A percentile compares a stretch with the other conserved stretches of the same genome.
Evolutionary conservation across 2,797 vertebrate genomes (phyloP).

Genomic region (Mormyrus hasselquistii): DNA sequence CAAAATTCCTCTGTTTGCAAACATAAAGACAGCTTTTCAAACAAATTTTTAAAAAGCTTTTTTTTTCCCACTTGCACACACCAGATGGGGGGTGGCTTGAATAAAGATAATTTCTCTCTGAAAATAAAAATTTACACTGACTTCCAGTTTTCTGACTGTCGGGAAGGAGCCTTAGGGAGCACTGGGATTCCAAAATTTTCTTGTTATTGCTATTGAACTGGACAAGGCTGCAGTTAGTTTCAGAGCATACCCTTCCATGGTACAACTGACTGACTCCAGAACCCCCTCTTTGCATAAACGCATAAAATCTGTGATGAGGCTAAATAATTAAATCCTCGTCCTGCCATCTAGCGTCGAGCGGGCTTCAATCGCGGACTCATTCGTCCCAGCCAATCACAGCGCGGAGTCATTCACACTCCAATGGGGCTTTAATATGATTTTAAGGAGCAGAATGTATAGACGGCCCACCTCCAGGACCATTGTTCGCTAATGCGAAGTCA

Average conservation of each 20-base stretch:
- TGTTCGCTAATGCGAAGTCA: not conserved
- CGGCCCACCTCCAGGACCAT: not conserved
- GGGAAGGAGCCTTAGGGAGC: not conserved
- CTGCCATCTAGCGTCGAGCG: not conserved
- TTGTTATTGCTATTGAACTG: not conserved
- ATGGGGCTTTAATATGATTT: not conserved
- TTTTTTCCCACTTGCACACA: not conserved
- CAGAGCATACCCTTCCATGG: not conserved
- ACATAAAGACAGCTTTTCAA: not conserved
- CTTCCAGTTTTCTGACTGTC: not conserved
- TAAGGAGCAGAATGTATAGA: not conserved
- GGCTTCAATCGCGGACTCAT: not conserved
- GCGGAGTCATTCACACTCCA: not conserved
- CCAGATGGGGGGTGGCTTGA: not conserved
- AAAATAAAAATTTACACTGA: not conserved
- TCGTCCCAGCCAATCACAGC: slow-evolving; percentile 12
- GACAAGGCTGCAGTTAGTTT: not conserved
- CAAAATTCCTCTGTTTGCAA: not conserved
- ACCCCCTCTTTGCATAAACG: not conserved
- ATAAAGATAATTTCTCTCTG: not conserved
- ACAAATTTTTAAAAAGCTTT: not conserved
- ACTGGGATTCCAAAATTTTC: not conserved
- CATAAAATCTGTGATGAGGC: not conserved
- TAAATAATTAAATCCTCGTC: slow-evolving; percentile 6
- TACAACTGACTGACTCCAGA: not conserved